Conservation (phyloP, 2,888 invertebrate species). For the Leptarthrus brevirostris region DNA sequence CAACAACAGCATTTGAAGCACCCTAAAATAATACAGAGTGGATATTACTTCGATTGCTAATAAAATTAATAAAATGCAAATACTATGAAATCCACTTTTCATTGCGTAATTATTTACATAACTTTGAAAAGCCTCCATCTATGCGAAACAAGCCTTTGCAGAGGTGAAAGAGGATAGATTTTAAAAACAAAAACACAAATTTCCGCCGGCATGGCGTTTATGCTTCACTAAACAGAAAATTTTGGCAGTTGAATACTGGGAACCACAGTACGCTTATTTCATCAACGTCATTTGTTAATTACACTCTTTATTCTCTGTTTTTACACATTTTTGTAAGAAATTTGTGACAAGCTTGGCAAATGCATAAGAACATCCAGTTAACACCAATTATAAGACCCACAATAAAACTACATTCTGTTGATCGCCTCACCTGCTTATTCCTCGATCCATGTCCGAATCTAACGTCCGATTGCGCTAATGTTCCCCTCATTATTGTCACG, state of each 20-base stretch:
- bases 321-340: neutral
- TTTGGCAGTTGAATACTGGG: no score
- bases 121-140: neutral
- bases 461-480: neutral
- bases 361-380: neutral
- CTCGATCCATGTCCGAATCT: conserved; percentile 38
- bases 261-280: no score
- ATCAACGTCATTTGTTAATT: no score
- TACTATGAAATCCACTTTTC: conserved; percentile 39
- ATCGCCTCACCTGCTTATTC: conserved; percentile 43
- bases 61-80: no score
- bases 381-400: neutral
- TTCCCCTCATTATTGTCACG: neutral
- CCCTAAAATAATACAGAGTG: conserved; percentile 52
- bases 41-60: no score
- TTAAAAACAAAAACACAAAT: no score
- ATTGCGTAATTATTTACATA: neutral
- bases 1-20: conserved; percentile 55
- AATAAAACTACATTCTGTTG: neutral
- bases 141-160: neutral
- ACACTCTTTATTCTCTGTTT: no score
- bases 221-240: no score
- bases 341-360: neutral
- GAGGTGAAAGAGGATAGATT: no score
- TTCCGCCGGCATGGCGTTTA: no score